Evolutionary conservation across 2,888 invertebrate species (phyloP).

Genomic region (Mantis religiosa): DNA sequence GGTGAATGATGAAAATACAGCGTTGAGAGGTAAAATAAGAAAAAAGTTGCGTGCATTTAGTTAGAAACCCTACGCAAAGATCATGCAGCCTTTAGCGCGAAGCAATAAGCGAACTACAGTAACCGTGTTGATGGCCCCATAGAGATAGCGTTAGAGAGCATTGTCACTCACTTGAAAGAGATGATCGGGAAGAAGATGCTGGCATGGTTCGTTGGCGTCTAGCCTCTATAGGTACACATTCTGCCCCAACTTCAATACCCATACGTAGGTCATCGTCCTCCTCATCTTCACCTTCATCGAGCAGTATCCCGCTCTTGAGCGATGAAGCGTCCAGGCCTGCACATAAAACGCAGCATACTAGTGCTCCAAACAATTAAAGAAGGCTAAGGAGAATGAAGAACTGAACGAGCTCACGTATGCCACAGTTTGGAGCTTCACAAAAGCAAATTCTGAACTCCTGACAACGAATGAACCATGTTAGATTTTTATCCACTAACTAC

Average conservation of each 20-base stretch:
- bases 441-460: too few species aligned
- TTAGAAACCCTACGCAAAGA: background rate
- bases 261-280: conserved; percentile 44
- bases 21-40: too few species aligned
- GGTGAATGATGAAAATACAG: too few species aligned
- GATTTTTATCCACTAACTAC: too few species aligned
- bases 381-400: background rate
- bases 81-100: background rate
- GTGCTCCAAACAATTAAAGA: background rate
- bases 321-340: conserved; percentile 1
- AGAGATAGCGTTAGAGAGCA: background rate
- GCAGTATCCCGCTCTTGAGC: background rate
- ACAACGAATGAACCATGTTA: too few species aligned
- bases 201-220: conserved; percentile 35
- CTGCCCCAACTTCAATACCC: conserved; percentile 62
- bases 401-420: background rate
- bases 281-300: background rate
- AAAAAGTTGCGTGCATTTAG: too few species aligned
- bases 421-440: too few species aligned
- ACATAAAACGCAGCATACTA: background rate
- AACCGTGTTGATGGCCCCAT: background rate
- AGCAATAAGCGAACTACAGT: background rate
- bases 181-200: background rate
- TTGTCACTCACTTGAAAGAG: conserved; percentile 19
- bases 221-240: conserved; percentile 57